Evolutionary conservation across 1,140 invertebrate genomes (phyloP).

Genomic region (Acromyrmex heyeri): DNA sequence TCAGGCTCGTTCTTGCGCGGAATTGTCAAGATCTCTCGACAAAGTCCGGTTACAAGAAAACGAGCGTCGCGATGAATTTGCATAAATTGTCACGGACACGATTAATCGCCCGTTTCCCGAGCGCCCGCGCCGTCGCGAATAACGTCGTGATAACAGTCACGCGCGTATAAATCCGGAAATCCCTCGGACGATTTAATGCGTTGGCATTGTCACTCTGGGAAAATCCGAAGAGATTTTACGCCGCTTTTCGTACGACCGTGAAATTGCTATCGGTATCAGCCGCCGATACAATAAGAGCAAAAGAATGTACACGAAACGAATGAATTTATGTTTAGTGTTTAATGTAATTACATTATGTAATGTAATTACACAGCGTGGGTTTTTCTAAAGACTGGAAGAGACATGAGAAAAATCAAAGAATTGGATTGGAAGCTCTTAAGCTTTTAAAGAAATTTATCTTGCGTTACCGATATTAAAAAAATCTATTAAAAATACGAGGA

Average conservation of each 20-base stretch:
- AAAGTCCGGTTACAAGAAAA: constrained; percentile 24
- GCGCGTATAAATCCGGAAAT: constrained; percentile 58
- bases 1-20: constrained; percentile 26
- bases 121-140: constrained; percentile 6
- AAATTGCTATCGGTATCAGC: constrained; percentile 27
- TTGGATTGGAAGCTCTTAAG: neutral
- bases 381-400: neutral
- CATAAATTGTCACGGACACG: constrained; percentile 59
- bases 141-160: constrained; percentile 53
- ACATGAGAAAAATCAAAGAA: neutral
- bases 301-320: neutral
- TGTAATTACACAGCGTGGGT: too few species aligned
- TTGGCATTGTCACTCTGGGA: constrained; percentile 48
- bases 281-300: neutral
- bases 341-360: neutral
- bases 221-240: constrained; percentile 56
- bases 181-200: constrained; percentile 54
- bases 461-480: neutral
- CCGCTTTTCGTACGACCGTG: constrained; percentile 17
- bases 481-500: neutral
- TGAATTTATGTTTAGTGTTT: neutral
- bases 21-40: constrained; percentile 7
- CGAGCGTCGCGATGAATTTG: constrained; percentile 44
- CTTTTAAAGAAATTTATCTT: neutral
- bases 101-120: constrained; percentile 48